A percentile compares a stretch with the other conserved stretches of the same genome.
Evolutionary conservation across 2,888 invertebrate species (phyloP).

Genomic region (Conomelus anceps): DNA sequence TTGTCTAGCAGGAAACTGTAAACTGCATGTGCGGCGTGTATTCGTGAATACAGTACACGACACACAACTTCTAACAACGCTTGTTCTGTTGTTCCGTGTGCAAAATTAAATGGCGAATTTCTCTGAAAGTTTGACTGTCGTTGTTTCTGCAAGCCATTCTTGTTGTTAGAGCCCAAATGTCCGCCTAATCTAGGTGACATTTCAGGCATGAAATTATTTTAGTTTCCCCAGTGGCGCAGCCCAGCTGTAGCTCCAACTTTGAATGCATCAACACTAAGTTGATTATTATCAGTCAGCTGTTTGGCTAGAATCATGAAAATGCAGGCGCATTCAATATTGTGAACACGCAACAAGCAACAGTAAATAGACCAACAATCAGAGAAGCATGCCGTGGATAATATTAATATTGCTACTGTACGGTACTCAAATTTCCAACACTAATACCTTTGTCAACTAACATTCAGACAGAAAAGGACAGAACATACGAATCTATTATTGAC

Average conservation of each 20-base stretch:
- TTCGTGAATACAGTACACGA: too few relatives aligned
- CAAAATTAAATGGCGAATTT: neutral
- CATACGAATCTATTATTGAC: too few relatives aligned
- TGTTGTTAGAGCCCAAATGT: neutral
- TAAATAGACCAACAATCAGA: too few relatives aligned
- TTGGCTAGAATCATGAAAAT: neutral
- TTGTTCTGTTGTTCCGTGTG: neutral
- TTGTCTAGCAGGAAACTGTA: too few relatives aligned
- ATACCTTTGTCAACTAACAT: too few relatives aligned
- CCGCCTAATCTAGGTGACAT: neutral
- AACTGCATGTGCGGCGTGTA: neutral
- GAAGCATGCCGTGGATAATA: too few relatives aligned
- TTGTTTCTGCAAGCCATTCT: too few relatives aligned
- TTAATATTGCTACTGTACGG: too few relatives aligned
- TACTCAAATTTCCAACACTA: too few relatives aligned
- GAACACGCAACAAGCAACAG: neutral
- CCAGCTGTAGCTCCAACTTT: neutral
- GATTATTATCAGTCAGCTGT: neutral
- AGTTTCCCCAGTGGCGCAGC: too few relatives aligned
- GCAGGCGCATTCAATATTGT: neutral
- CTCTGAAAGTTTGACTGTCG: neutral
- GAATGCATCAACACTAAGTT: neutral
- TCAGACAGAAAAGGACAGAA: too few relatives aligned
- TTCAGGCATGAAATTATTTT: neutral
- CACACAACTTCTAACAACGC: neutral